Conservation (phyloP, 1,140 invertebrate genomes). For the Ips nitidus region DNA sequence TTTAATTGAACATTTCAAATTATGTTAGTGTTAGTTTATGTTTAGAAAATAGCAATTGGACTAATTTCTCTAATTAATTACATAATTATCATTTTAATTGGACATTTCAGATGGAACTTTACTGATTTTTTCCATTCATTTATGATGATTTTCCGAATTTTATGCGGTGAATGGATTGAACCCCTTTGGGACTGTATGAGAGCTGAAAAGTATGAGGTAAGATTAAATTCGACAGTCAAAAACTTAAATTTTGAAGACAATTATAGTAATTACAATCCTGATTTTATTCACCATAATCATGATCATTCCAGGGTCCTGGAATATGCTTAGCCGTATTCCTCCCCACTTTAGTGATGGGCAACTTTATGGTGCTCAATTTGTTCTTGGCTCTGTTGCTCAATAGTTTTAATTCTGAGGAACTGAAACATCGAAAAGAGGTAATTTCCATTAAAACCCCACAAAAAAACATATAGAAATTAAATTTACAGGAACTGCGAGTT, state of each 20-base stretch:
- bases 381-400: constrained; percentile 96
- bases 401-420: constrained; percentile 93
- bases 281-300: too few relatives aligned
- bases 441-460: too few relatives aligned
- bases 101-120: constrained; percentile 79
- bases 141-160: constrained; percentile 93
- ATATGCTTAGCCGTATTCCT: constrained; percentile 88
- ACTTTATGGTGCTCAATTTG: constrained; percentile 94
- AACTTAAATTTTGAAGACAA: neutral
- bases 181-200: constrained; percentile 92
- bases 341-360: constrained; percentile 88
- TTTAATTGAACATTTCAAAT: too few relatives aligned
- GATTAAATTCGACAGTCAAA: neutral
- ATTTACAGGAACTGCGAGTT: constrained; percentile 74
- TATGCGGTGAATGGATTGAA: constrained; percentile 93
- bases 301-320: constrained; percentile 60
- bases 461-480: constrained; percentile 3
- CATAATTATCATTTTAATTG: too few relatives aligned
- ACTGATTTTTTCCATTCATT: constrained; percentile 94
- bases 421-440: constrained; percentile 88
- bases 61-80: too few relatives aligned
- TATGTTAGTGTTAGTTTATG: too few relatives aligned
- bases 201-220: constrained; percentile 70
- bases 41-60: too few relatives aligned
- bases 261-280: too few relatives aligned